Base-by-base conservation (phyloP, 92 coral and sea anemone species). In the Pocillopora meandrina region DNA sequence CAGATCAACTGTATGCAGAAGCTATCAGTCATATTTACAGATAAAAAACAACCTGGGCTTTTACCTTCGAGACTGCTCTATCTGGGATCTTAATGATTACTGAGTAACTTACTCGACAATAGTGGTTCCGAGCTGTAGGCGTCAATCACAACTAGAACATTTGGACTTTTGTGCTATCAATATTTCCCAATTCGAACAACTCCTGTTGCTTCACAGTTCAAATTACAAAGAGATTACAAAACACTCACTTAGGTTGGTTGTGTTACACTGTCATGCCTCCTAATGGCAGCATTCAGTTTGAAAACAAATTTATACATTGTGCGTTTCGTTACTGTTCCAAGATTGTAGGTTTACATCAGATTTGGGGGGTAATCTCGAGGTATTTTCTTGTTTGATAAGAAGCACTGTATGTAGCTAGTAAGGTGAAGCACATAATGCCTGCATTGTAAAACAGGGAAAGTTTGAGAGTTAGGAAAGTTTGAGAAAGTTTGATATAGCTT, bases 51-150 rank as follows among this genome's bases (percentile, higher is more conserved):
- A 88, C 76, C 18, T 91, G 84, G 84, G 84, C 80, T 16, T 75
- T 23, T 91, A 88, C 75, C 63, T 91, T 52, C 68, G 82, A 14
- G 80, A 91, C 64, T 61, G 66, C 49, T 69, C 31, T 67, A 61
- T 55, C 72, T 91, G 92, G 92, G 94, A 91, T 61, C 56, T 87
- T 57, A 66, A 87, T 56, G 82, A 82, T 65, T 81, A 80, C 66
- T 58, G 65, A 23, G 62, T 59, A 59, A 11, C 62, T 16, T 59
- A 59, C 62, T 59, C 62, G 17, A 59, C 14, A 16, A 59, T 59
- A 11, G 62, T 59, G 14, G 9, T 59, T 59, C 62, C 11, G 62
- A 11, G 62, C 17, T 59, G 62, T 11, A 16, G 13, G 62, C 9
- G 62, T 59, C 49, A 42, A 42, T 42, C 49, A 42, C 49, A 42